Evolutionary conservation across 92 coral and sea anemone species (phyloP), one percentile per base, ranked within the genome.

Genomic region (Palythoa grandiflora): DNA sequence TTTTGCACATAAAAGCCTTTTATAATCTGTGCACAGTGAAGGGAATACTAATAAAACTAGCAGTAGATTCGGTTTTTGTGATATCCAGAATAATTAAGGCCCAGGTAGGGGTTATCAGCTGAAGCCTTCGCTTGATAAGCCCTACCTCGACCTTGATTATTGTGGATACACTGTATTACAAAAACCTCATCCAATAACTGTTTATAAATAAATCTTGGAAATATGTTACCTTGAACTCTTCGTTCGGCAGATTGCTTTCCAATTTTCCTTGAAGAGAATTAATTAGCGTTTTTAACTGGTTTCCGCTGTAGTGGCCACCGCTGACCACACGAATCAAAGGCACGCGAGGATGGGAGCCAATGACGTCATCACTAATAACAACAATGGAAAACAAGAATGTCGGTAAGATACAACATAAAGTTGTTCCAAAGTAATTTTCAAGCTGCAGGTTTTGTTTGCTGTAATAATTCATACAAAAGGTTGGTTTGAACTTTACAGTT

Each of bases 281-380:
- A 55, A 94, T 94, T 53, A 92, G 81, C 80, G 85, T 90, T 75
- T 87, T 88, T 37, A 97, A 92, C 38, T 88, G 78, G 28, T 92
- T 93, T 10, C 99, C 99, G 39, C 97, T 80, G 84, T 97, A 95
- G 72, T 81, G 88, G 13, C 97, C 94, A 74, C 95, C 93, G 77
- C 92, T 90, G 78, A 53, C 73, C 60, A 97, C 95, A 83, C 89
- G 91, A 73, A 97, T 86, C 88, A 97, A 73, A 0, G 98, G 96
- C 50, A 70, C 92, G 17, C 88, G 84, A 36, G 92, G 89, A 17
- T 83, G 80, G 21, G 66, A 57, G 10, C 86, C 14, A 75, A 86
- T 76, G 52, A 91, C 93, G 17, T 88, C 91, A 61, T 85, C 92
- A 37, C 98, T 92, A 61, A 78, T 77, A 84, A 16, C 53, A 14